Evolutionary conservation across 2,797 vertebrate genomes (phyloP), one percentile per base, ranked within the genome.

Genomic region (Eulemur coronatus): DNA sequence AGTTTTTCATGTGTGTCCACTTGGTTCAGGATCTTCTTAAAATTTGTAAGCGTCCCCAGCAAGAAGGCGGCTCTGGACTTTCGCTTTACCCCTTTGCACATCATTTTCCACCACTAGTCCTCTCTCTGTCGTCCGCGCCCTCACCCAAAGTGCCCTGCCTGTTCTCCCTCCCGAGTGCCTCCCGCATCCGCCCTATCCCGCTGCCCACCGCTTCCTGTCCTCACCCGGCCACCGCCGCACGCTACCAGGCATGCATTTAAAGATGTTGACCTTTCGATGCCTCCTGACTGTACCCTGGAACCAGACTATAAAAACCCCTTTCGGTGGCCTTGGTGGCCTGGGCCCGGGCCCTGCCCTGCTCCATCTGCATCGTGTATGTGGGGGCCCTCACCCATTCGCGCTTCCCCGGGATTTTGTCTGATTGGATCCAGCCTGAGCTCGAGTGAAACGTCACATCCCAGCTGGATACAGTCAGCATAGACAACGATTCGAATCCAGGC

Each of bases 11-110:
- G 84, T 93, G 91, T 84, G 87, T 70, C 55, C 75, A 11, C 43
- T 52, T 63, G 79, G 57, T 67, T 85, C 43, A 84, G 86, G 72
- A 73, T 55, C 70, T 88, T 70, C 86, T 95, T 80, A 93, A 73
- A 91, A 7, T 28, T 38, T 91, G 11, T 52, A 57, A 84, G n/a
- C 69, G 57, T 87, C 55, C 38, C 63, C 43, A 73, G 52, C 38
- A 90, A 89, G 26, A 4, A 0, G 10, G 35, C 38, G 1, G 38
- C 63, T 93, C 70, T 80, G 33, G 41, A 28, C 6, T 84, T 94
- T 67, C 50, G 7, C 63, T 80, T 55, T 52, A 13, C 33, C 35
- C n/a, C 5, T 95, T 61, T 18, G 67, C 84, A 89, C 63, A 96
- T 48, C 63, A 28, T 72, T 72, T 85, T 81, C 50, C 24, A 30